Base-by-base conservation (phyloP, 2,113 vertebrate species). In the Ptilonorhynchus violaceus region DNA sequence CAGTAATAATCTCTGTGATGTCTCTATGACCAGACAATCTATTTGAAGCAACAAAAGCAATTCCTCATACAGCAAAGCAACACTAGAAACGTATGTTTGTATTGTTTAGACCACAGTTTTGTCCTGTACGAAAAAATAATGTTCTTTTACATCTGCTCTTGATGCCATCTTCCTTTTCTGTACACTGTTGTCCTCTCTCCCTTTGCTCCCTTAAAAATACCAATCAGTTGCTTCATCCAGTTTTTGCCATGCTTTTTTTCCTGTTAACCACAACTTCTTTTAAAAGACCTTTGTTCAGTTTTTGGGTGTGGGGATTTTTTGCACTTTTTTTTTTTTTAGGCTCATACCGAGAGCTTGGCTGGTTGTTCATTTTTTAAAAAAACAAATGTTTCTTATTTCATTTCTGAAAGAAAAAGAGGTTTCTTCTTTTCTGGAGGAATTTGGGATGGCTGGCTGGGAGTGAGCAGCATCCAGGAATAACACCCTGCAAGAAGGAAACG, bases 41-140 rank as follows among this genome's bases (percentile, higher is more conserved):
- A 84, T 74, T 53, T 44, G 73, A 94, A 77, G 49, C 39, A 92
- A 92, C 56, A 74, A 92, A 94, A 93, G 82, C 78, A 88, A 92
- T 7, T 69, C 52, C 37, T 90, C 24, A 68, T 23, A 73, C 28
- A 80, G 28, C 67, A 95, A 88, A 94, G 37, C 46, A 88, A 55
- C 31, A 47, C 41, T 21, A 70, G 21, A 93, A 96, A 88, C 0
- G 2, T 30, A 46, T 27, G 24, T 47, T 42, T 88, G 24, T 52
- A 85, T 30, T 88, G 41, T 83, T 88, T 25, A 88, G 63, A 85
- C 33, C 33, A 83, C 56, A 62, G 31, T 74, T 92, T 35, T 68
- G n/a, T 86, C 19, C 44, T 64, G 39, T 17, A 90, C 8, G 13
- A 75, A 88, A 85, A 85, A 56, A 53, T 11, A 4, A 22, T 33